Conservation (phyloP, 2,797 vertebrate species). For the Scomberomorus guttatus region DNA sequence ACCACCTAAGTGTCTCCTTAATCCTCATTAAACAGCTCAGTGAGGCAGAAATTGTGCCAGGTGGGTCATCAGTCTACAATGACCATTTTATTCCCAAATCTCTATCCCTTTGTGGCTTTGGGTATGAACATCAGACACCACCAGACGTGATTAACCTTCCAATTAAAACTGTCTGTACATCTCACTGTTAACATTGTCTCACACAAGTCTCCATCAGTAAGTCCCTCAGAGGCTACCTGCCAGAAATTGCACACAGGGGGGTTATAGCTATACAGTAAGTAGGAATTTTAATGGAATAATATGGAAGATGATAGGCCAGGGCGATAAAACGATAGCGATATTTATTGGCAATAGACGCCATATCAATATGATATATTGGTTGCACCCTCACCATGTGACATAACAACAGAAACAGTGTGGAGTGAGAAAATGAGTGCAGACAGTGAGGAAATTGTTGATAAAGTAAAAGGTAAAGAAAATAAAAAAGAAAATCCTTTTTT, state of each 20-base stretch:
- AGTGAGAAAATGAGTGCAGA: no score
- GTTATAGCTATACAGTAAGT: neutral
- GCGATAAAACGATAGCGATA: no score
- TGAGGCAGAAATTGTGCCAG: conserved; percentile 15
- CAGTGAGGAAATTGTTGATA: no score
- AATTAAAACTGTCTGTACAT: conserved; percentile 56
- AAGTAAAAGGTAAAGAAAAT: no score
- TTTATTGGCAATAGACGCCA: no score
- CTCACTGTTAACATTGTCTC: neutral
- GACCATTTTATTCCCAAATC: conserved; percentile 36
- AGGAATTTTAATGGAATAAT: conserved; percentile 6
- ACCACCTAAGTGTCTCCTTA: neutral
- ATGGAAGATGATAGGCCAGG: neutral
- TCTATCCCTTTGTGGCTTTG: conserved; percentile 47
- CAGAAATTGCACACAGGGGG: neutral
- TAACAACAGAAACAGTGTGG: no score
- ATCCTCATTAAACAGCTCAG: conserved; percentile 25
- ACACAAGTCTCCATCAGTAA: conserved; percentile 20
- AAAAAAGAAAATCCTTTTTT: no score
- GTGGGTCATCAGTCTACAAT: conserved; percentile 42
- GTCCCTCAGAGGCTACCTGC: conserved; percentile 37
- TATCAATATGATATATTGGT: no score
- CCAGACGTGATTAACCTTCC: conserved; percentile 70
- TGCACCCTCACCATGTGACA: no score
- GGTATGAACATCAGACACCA: conserved; percentile 42